Evolutionary conservation across 2,888 invertebrate species (phyloP).

Genomic region (Achlya flavicornis): DNA sequence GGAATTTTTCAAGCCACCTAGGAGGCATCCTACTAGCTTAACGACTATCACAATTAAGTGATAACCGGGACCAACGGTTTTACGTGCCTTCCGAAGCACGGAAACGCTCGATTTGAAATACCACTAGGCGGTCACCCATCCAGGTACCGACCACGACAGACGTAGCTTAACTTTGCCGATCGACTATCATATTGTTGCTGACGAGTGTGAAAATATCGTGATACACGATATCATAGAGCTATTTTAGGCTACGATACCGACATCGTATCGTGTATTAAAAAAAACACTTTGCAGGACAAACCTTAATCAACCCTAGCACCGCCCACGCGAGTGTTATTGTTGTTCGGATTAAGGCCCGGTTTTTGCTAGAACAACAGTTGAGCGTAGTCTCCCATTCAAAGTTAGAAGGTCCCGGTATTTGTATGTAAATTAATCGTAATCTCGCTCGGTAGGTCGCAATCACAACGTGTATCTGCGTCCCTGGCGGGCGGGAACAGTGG

Average conservation of each 20-base stretch:
- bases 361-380: conserved; percentile 77
- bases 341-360: conserved; percentile 73
- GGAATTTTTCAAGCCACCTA: no score
- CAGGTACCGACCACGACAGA: no score
- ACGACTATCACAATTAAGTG: no score
- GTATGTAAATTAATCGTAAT: conserved; percentile 81
- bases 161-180: no score
- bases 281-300: conserved; percentile 35
- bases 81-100: no score
- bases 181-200: no score
- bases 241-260: not conserved
- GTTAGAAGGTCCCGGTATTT: conserved; percentile 71
- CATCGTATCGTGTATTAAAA: not conserved
- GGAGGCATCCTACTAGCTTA: no score
- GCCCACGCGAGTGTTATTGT: conserved; percentile 65
- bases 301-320: conserved; percentile 61
- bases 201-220: no score
- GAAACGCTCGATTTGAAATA: no score
- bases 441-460: conserved; percentile 66
- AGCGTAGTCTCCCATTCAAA: conserved; percentile 70
- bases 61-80: no score
- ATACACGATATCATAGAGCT: no score
- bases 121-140: no score
- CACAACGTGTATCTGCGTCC: conserved; percentile 59
- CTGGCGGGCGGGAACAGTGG: conserved; percentile 35